Conservation (phyloP, 2,113 vertebrate genomes). For the Aphyosemion australe region DNA sequence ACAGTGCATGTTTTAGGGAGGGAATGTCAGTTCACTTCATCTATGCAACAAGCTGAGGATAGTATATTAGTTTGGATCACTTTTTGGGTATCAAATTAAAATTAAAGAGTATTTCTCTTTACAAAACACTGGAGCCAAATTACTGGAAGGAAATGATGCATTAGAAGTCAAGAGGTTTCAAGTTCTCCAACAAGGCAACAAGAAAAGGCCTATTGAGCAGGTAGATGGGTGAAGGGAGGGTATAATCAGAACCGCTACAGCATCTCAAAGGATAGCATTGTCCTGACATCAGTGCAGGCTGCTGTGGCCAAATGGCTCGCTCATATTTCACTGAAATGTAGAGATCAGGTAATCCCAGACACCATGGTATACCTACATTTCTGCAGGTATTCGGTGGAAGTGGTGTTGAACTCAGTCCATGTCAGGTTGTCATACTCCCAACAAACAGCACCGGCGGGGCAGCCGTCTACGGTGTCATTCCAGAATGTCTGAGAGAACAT, state of each 20-base stretch:
- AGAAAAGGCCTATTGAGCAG: conserved; percentile 76
- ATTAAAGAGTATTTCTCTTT: background rate
- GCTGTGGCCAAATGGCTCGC: conserved; percentile 17
- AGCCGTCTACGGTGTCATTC: conserved; percentile 84
- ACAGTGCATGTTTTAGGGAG: background rate
- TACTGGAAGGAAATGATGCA: conserved; percentile 8
- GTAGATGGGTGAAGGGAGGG: conserved; percentile 17
- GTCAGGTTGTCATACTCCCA: conserved; percentile 74
- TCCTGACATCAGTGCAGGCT: conserved; percentile 35
- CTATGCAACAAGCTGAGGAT: too few relatives aligned
- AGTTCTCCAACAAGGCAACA: conserved; percentile 22
- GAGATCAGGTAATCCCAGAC: conserved; percentile 34
- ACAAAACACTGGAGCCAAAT: conserved; percentile 11
- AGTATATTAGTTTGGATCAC: background rate
- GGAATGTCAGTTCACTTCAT: background rate
- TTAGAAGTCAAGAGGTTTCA: conserved; percentile 18
- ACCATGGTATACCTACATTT: conserved; percentile 84
- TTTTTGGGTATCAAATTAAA: background rate
- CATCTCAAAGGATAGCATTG: conserved; percentile 73
- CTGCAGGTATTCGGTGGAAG: conserved; percentile 66
- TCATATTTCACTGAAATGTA: conserved; percentile 50
- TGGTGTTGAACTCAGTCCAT: conserved; percentile 81
- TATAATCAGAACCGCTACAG: conserved; percentile 53
- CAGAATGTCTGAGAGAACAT: conserved; percentile 75
- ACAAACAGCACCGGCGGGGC: conserved; percentile 77